Base-by-base conservation (phyloP, 2,888 invertebrate genomes). In the Hydriomena furcata region DNA sequence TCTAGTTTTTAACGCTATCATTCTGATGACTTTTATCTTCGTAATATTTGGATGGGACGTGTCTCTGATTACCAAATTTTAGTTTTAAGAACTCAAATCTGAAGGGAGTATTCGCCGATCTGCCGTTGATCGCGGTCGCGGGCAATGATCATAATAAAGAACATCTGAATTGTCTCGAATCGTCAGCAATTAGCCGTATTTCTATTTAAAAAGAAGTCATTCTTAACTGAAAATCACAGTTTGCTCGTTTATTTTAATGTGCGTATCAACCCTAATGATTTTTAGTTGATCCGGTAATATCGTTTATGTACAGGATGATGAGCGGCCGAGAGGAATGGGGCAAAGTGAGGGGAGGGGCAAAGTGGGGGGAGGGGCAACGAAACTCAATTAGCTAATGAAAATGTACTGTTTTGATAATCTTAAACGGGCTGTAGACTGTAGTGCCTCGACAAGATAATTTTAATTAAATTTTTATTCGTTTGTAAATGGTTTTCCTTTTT, bases 331-430 rank as follows among this genome's bases (percentile, higher is more conserved):
- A 23, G 21, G 32, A 23, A 8, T 5, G 7, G 6, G 60, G 61
- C 65, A 65, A 8, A n/a, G 31, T 7, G 31, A 21, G 20, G 7
- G 34, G 28, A 44, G 35, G 24, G 38, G 10, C 6, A 0, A 11
- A 6, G 12, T 5, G 30, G 35, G 34, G 40, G 32, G 28, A 7
- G 31, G 27, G 38, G 24, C 13, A 25, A 47, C 60, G 66, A 72
- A 82, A 85, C 80, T 84, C 84, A 84, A 86, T 87, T 87, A 86
- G 85, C 77, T 86, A 85, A 86, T 87, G 87, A 87, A 85, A 84
- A 81, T 73, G 75, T 73, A 69, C 71, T 74, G 72, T 73, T 75
- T 71, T 76, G 76, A 79, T 79, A 68, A 71, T 71, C 75, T 76
- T 71, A 66, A 68, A 67, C 66, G 68, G 55, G 64, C 61, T 57